Base-by-base conservation (phyloP, 2,797 vertebrate species). In the Ptychadena robeensis region DNA sequence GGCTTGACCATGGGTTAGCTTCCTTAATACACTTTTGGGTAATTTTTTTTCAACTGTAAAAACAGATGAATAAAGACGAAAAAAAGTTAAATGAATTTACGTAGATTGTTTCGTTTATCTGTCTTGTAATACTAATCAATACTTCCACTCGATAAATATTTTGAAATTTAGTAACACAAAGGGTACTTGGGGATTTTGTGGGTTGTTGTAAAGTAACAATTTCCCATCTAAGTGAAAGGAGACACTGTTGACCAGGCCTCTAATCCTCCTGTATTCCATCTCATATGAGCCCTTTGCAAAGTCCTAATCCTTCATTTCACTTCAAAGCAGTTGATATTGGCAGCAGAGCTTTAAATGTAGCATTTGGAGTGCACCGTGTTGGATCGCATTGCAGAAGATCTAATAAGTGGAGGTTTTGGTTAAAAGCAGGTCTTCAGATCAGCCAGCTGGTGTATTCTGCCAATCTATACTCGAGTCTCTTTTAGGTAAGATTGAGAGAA, bases 311-410 rank as follows among this genome's bases (percentile, higher is more conserved):
- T 83, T 71, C 67, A 77, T 83, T 83, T 83, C 40, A 83, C 73
- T 65, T 83, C 81, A 83, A 83, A 83, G 81, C 74, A 72, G 81
- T 83, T 78, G 81, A 83, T 79, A 66, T 83, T 83, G 81, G 81
- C 81, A 83, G 11, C 18, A 2, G 1, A 30, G 73, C n/a, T 25
- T 79, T 78, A 78, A 83, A 72, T 83, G 81, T 83, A 78, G 81
- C 74, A 79, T 78, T 83, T 83, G 74, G 74, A 83, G 74, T 73
- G 38, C 34, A 32, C 74, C 78, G 9, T 72, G 38, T 83, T 78
- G 81, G 68, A 83, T 83, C 74, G 53, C 74, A 66, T 78, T 68
- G 57, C 74, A 78, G 68, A 31, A 72, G 81, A 83, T 72, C 81
- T 83, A 83, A 78, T 73, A 78, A 83, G 74, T 83, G 65, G 67